These are phyloP conservation scores for Drosophila ambigua DNA, from an alignment of 1,140 invertebrate genomes.

Conservation along the genomic window DNA sequence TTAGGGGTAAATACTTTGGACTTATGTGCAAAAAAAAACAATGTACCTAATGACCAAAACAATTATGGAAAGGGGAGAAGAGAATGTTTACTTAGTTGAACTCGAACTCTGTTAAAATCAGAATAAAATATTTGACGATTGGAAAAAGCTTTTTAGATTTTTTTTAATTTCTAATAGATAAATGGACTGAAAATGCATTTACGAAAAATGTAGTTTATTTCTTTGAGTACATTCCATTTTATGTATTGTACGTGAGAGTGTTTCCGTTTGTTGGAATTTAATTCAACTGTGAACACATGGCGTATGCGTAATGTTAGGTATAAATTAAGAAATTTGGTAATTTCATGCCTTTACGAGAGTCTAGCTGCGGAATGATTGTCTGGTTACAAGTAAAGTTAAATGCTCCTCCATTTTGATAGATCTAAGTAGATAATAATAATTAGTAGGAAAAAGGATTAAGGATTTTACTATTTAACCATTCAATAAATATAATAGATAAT, in stretches of 20 bases:
- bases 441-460: no score
- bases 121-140: conserved; percentile 6
- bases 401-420: no score
- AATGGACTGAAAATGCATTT: conserved; percentile 10
- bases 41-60: conserved; percentile 51
- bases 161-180: conserved; percentile 1
- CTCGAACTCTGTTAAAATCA: conserved; percentile 27
- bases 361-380: no score
- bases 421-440: no score
- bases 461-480: no score
- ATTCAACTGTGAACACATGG: conserved; percentile 22
- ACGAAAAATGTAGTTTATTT: not conserved
- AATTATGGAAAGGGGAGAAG: conserved; percentile 33
- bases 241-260: conserved; percentile 3
- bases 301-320: conserved; percentile 48
- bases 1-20: not conserved
- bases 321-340: not conserved
- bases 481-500: no score
- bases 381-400: not conserved
- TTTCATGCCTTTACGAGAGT: not conserved
- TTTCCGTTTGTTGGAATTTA: not conserved
- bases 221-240: not conserved
- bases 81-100: conserved; percentile 18
- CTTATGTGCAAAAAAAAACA: conserved; percentile 24
- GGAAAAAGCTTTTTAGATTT: not conserved